Base-by-base conservation (phyloP, 2,888 invertebrate genomes). In the Congeria kusceri region DNA sequence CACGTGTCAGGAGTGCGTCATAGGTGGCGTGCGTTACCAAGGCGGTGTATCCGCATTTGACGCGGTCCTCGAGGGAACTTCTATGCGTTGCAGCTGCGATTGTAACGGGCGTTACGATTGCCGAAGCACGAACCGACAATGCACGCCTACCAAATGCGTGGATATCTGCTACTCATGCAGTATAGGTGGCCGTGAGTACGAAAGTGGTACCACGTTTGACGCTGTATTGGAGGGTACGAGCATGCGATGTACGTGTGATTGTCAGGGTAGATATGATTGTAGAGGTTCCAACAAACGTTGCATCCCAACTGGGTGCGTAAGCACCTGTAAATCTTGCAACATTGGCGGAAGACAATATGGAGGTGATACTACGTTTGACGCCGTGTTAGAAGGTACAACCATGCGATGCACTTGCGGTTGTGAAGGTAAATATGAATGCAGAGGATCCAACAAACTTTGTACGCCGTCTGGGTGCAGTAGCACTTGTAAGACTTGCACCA, bases 401-500 rank as follows among this genome's bases (percentile, higher is more conserved):
- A 70, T 77, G 76, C 15, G 57, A 18, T 80, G 80, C 39, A 68
- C 63, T 0, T 80, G 80, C 57, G 76, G 70, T 7, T 80, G 80
- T 56, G 25, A 39, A 39, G 69, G 80, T 13, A 28, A 15, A 2
- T 80, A 57, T 66, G 59, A 47, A 5, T 80, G 80, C 39, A 49
- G 20, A 13, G 58, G 71, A 18, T 58, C 49, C 1, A 46, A 18
- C 15, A 63, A 49, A 49, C 68, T 20, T 18, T 80, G 72, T 61
- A n/a, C n/a, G n/a, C 56, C 32, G 28, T 15, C 29, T n/a, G 77
- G 66, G 23, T 80, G 80, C 61, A 59, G 57, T 23, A 63, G 61
- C 62, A 32, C 44, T 44, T 86, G 86, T 57, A 64, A 29, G 23
- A n/a, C 62, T 32, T 86, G 86, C 65, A 56, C 56, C 7, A 77